Evolutionary conservation across 2,113 vertebrate species (phyloP).

Genomic region (Numida meleagris): DNA sequence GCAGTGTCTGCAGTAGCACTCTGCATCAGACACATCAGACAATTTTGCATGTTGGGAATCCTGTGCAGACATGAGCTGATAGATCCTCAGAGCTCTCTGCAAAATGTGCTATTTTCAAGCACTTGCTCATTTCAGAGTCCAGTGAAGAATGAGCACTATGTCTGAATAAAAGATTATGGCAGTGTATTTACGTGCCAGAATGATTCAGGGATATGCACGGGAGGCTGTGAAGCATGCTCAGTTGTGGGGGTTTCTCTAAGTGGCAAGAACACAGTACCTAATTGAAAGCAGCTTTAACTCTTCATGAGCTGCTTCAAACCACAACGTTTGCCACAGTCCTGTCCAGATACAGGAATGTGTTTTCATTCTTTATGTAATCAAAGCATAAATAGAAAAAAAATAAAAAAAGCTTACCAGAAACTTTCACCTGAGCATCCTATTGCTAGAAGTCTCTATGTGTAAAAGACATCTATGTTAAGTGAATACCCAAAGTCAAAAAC

Average conservation of each 20-base stretch:
- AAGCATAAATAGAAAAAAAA: constrained; percentile 3
- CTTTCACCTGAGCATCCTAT: not conserved
- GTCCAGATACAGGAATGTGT: not conserved
- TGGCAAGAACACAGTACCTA: not conserved
- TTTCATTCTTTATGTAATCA: not conserved
- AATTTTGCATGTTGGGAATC: not conserved
- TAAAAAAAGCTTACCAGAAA: not conserved
- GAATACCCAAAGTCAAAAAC: not conserved
- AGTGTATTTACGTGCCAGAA: constrained; percentile 43
- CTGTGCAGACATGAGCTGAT: not conserved
- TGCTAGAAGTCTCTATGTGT: not conserved
- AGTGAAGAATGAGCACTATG: not conserved
- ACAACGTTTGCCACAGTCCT: not conserved
- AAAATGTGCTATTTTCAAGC: constrained; percentile 23
- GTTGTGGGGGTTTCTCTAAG: constrained; percentile 11
- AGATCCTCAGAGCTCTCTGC: constrained; percentile 20
- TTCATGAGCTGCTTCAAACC: not conserved
- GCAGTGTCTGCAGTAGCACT: not conserved
- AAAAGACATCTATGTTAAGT: not conserved
- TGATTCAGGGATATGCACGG: constrained; percentile 57
- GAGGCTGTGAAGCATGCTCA: constrained; percentile 33
- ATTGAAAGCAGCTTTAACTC: constrained; percentile 58
- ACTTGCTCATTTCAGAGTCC: constrained; percentile 47
- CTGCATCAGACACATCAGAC: not conserved
- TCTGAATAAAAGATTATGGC: constrained; percentile 53